A percentile compares a stretch with the other conserved stretches of the same genome.
Conservation (phyloP, 2,888 invertebrate species). For the Prenolepis imparis region DNA sequence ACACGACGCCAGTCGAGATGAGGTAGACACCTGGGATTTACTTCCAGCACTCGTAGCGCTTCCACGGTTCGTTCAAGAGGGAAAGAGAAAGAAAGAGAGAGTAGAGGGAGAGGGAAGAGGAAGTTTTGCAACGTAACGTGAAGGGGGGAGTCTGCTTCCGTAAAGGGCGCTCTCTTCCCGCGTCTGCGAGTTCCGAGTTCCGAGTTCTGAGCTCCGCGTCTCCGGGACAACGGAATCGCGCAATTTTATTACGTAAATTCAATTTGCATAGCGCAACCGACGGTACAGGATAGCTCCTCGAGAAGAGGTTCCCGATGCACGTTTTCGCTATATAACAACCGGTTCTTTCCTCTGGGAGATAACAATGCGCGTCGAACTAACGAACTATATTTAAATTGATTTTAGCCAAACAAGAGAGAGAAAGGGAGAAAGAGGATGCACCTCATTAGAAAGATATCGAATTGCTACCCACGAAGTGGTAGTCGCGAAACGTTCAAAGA, state of each 20-base stretch:
- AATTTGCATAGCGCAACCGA: slow-evolving; percentile 64
- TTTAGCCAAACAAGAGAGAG: slow-evolving; percentile 43
- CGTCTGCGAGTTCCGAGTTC: slow-evolving; percentile 24
- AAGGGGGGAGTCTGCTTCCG: slow-evolving; percentile 9
- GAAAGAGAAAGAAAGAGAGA: too few relatives aligned
- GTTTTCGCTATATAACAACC: slow-evolving; percentile 51
- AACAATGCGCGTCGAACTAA: slow-evolving; percentile 60
- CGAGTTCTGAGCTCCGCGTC: slow-evolving; percentile 49
- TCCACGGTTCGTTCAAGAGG: slow-evolving; percentile 58
- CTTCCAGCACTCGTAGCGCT: slow-evolving; percentile 66
- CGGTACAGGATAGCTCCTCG: slow-evolving; percentile 4
- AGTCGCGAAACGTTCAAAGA: slow-evolving; percentile 6
- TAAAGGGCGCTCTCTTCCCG: slow-evolving; percentile 13
- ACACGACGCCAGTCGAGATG: slow-evolving; percentile 66
- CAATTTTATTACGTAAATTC: slow-evolving; percentile 78
- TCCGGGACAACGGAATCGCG: slow-evolving; percentile 47
- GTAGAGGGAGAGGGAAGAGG: neutral
- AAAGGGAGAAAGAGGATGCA: slow-evolving; percentile 39
- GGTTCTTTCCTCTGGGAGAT: slow-evolving; percentile 46
- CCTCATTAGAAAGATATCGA: slow-evolving; percentile 47
- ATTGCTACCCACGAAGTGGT: slow-evolving; percentile 3
- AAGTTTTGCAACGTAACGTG: neutral
- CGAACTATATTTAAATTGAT: slow-evolving; percentile 71
- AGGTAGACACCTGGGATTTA: slow-evolving; percentile 57
- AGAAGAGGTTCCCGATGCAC: slow-evolving; percentile 19